phyloP scores from a whole-genome alignment of 2,113 vertebrate genomes.

The Melanostigma gelatinosum region DNA sequence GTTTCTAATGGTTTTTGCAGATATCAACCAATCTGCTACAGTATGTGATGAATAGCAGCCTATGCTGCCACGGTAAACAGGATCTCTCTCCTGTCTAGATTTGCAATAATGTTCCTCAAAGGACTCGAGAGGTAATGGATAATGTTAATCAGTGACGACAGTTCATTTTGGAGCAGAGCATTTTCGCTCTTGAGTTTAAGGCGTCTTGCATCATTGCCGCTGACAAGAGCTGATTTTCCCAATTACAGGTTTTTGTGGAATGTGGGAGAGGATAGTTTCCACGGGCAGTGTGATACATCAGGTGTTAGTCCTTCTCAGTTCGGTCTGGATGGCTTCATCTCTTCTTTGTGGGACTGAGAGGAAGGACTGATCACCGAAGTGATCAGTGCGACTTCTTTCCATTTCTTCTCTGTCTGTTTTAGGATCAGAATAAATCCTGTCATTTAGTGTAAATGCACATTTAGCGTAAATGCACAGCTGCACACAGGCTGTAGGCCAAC shows the following conservation, averaged over 20 bases:
- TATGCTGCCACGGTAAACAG: conserved; percentile 46
- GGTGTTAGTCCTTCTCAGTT: conserved; percentile 17
- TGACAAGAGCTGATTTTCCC: conserved; percentile 59
- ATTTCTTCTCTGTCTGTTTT: conserved; percentile 7
- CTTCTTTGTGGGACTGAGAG: conserved; percentile 26
- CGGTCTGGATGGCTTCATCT: conserved; percentile 48
- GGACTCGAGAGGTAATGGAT: conserved; percentile 53
- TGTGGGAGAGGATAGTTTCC: conserved; percentile 17
- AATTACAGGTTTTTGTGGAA: conserved; percentile 43
- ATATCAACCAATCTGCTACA: conserved; percentile 20
- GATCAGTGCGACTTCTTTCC: background rate
- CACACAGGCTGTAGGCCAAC: conserved; percentile 11
- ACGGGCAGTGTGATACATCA: conserved; percentile 19
- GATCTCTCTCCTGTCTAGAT: conserved; percentile 48
- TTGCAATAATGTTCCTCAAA: conserved; percentile 49
- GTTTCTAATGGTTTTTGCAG: conserved; percentile 23
- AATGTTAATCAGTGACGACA: conserved; percentile 64
- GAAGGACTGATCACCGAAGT: background rate
- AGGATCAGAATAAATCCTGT: conserved; percentile 13
- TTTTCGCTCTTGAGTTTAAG: conserved; percentile 22
- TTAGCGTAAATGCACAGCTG: conserved; percentile 11
- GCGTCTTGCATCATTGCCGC: conserved; percentile 40
- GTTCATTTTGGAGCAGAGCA: conserved; percentile 56
- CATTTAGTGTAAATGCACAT: conserved; percentile 13
- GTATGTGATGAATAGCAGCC: conserved; percentile 34